A percentile compares a stretch with the other conserved stretches of the same genome.
Evolutionary conservation across 2,113 vertebrate genomes (phyloP).

Genomic region (Numida meleagris): DNA sequence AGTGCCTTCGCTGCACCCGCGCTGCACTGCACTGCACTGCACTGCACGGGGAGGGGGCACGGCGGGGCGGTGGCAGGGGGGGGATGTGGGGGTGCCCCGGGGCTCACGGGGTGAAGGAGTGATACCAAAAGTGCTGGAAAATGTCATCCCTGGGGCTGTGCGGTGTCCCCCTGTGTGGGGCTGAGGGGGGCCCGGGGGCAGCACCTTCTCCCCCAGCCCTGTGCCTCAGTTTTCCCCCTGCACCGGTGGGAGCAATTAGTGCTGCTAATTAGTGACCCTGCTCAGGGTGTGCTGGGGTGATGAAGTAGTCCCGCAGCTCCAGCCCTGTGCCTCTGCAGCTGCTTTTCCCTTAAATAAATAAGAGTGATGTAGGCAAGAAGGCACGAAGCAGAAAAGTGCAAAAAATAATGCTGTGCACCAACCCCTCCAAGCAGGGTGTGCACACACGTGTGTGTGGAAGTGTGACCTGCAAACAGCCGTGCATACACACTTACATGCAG

Average conservation of each 20-base stretch:
- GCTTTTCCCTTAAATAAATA: not conserved
- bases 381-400: not conserved
- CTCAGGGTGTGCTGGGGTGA: not conserved
- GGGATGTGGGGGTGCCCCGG: not conserved
- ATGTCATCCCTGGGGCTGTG: no score
- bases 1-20: not conserved
- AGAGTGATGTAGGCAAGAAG: not conserved
- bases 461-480: not conserved
- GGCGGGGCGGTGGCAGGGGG: not conserved
- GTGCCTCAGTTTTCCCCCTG: not conserved
- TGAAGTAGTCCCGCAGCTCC: no score
- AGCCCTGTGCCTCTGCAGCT: not conserved
- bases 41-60: not conserved
- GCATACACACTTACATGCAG: fast-evolving
- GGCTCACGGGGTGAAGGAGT: no score
- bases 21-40: no score
- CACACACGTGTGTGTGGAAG: no score
- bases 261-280: constrained; percentile 50
- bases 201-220: not conserved
- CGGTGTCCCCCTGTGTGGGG: not conserved
- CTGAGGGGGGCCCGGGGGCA: not conserved
- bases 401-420: not conserved
- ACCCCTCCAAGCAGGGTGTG: not conserved
- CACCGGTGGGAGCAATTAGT: constrained; percentile 27
- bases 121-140: not conserved